phyloP scores from a whole-genome alignment of 2,888 invertebrate species.

The Pteria penguin region DNA sequence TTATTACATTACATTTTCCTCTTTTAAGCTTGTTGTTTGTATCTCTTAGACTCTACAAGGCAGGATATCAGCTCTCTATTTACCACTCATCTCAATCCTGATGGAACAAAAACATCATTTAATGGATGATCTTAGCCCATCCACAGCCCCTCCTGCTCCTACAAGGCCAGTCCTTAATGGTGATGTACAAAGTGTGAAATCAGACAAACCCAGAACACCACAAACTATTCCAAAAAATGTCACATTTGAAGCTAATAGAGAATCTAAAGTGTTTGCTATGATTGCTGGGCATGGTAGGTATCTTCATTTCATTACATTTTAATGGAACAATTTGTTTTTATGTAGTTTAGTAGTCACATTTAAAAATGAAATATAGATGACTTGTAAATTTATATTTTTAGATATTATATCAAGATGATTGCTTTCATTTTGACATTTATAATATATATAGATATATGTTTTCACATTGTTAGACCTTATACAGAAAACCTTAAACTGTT shows the following conservation, averaged over 20 bases:
- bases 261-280: constrained; percentile 71
- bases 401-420: too few species aligned
- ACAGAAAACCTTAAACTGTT: too few species aligned
- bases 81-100: constrained; percentile 93
- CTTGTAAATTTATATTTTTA: too few species aligned
- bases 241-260: constrained; percentile 48
- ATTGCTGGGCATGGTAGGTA: constrained; percentile 71
- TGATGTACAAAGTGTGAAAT: constrained; percentile 40
- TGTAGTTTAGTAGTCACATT: too few species aligned
- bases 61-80: constrained; percentile 92
- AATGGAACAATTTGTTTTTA: too few species aligned
- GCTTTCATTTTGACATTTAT: too few species aligned
- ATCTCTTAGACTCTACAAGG: constrained; percentile 85
- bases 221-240: constrained; percentile 42
- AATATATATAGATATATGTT: too few species aligned
- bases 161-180: constrained; percentile 53
- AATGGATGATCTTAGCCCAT: constrained; percentile 52
- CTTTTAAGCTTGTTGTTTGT: too few species aligned
- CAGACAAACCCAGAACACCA: constrained; percentile 35
- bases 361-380: too few species aligned
- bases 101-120: constrained; percentile 92
- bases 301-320: too few species aligned
- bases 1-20: too few species aligned
- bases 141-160: constrained; percentile 27
- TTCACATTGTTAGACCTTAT: too few species aligned